Base-by-base conservation (phyloP, 1,140 invertebrate genomes). In the Lepidurus arcticus region DNA sequence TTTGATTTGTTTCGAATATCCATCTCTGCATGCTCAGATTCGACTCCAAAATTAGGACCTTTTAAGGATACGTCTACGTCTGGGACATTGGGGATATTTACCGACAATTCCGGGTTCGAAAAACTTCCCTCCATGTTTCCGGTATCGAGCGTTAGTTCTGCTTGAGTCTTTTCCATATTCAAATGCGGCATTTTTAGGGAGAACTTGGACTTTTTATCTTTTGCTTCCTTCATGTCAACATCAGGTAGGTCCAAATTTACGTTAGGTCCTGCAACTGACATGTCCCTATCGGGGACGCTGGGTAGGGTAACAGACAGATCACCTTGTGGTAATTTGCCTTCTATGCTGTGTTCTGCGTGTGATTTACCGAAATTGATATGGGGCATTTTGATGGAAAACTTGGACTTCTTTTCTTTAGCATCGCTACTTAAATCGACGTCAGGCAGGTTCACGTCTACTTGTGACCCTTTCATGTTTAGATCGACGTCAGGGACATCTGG, bases 211-310 rank as follows among this genome's bases (percentile, higher is more conserved):
- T 47, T 47, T 16, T 47, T 47, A 11, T 16, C 45, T 16, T 47
- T 47, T 47, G 16, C 53, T 65, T 13, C 53, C 21, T 65, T 21
- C 4, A 78, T 34, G 42, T 78, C 53, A n/a, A 78, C 26, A 13
- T 78, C 77, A 42, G 77, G 77, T 21, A 74, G 34, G 26, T 78
- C 77, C 24, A 73, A 47, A 4, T 42, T 45, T 6, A 16, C 1
- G 7, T 21, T 21, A 9, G 53, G 53, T 16, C 16, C 8, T 21
- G 16, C 21, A 9, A 65, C 53, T 34, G 34, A 34, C 34, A 76
- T 9, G 24, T 34, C 34, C 34, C 11, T 34, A 26, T 34, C 45
- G n/a, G 76, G 43, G 42, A 76, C 9, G 45, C 65, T 24, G 34
- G 34, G 34, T 34, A 34, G 34, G 34, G 34, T 34, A 34, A 34